phyloP scores from a whole-genome alignment of 1,140 invertebrate genomes.

The Himalopsyche phryganea region DNA sequence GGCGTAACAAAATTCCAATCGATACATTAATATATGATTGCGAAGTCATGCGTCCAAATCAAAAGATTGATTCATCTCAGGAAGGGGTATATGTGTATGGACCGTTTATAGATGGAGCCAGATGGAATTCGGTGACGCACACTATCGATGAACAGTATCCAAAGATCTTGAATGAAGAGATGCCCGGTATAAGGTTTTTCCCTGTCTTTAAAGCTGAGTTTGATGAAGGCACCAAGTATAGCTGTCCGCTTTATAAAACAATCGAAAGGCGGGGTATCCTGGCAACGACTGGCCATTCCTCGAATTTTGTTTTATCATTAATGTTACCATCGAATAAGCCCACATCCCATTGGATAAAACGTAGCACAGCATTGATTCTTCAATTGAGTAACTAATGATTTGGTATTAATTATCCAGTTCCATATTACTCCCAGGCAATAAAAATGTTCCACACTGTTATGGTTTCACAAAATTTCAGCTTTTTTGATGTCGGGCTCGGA shows the following conservation, averaged over 20 bases:
- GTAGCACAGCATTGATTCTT: slow-evolving; percentile 81
- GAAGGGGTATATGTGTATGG: slow-evolving; percentile 83
- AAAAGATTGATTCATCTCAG: slow-evolving; percentile 51
- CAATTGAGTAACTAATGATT: slow-evolving; percentile 68
- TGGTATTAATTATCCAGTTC: no score
- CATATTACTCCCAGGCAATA: no score
- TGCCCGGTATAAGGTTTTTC: slow-evolving; percentile 75
- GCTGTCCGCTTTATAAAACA: slow-evolving; percentile 85
- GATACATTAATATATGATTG: slow-evolving; percentile 83
- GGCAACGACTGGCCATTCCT: slow-evolving; percentile 88
- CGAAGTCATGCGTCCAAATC: slow-evolving; percentile 57
- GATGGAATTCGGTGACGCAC: slow-evolving; percentile 66
- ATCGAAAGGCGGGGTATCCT: slow-evolving; percentile 75
- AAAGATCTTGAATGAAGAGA: slow-evolving; percentile 75
- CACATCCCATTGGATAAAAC: slow-evolving; percentile 80
- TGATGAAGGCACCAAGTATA: slow-evolving; percentile 59
- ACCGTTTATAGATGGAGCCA: slow-evolving; percentile 78
- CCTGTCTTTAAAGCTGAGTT: slow-evolving; percentile 58
- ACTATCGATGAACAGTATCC: slow-evolving; percentile 72
- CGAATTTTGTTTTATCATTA: slow-evolving; percentile 83
- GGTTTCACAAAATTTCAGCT: no score
- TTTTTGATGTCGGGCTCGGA: no score
- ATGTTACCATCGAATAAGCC: slow-evolving; percentile 67
- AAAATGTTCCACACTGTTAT: no score
- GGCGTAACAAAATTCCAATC: slow-evolving; percentile 83